These are phyloP conservation scores for Perizoma affinitatum DNA, from an alignment of 2,888 invertebrate species.

Conservation along the genomic window DNA sequence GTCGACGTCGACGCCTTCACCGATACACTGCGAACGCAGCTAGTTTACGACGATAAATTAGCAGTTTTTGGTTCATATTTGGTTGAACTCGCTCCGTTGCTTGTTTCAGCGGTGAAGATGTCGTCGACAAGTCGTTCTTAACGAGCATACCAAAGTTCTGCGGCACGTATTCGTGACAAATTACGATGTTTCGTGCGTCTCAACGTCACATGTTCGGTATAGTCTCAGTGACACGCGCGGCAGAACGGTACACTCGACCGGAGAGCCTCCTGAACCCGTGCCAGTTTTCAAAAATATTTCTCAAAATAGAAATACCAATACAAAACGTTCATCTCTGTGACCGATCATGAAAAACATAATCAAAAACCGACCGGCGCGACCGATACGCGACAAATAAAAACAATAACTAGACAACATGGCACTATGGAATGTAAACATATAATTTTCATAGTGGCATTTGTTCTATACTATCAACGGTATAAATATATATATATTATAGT, in stretches of 20 bases:
- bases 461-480: conserved; percentile 31
- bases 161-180: conserved; percentile 1
- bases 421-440: conserved; percentile 80
- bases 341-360: conserved; percentile 16
- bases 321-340: conserved; percentile 12
- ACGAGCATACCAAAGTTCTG: background rate
- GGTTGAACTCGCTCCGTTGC: conserved; percentile 20
- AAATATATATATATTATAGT: conserved; percentile 40
- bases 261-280: background rate
- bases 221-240: background rate
- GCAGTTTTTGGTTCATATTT: conserved; percentile 36
- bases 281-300: conserved; percentile 11
- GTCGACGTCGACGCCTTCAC: conserved; percentile 5
- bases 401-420: conserved; percentile 58
- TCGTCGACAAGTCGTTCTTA: background rate
- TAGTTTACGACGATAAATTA: conserved; percentile 20
- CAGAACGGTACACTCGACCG: background rate
- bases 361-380: conserved; percentile 25
- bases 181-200: background rate
- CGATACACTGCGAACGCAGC: conserved; percentile 11
- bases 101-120: conserved; percentile 13
- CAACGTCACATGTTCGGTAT: background rate
- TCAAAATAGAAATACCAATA: conserved; percentile 19
- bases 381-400: conserved; percentile 18
- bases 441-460: conserved; percentile 72